Percentiles rank a stretch among this genome's conserved stretches.
Evolutionary conservation across 2,113 vertebrate genomes (phyloP).

Genomic region (Catharus bicknelli): DNA sequence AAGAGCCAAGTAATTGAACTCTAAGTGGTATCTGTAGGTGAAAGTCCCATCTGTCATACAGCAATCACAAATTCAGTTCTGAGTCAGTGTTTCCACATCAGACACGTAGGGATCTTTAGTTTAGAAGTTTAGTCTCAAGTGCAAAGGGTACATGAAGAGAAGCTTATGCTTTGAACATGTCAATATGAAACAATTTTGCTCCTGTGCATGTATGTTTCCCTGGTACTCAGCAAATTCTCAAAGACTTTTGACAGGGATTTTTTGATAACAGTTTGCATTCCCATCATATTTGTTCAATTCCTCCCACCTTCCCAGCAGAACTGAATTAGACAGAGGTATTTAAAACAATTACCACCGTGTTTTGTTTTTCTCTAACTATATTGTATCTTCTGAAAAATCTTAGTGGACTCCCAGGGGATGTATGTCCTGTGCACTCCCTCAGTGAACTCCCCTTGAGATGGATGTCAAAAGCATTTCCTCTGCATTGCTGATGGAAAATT

Average conservation of each 20-base stretch:
- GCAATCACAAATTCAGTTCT: not conserved
- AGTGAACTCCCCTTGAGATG: not conserved
- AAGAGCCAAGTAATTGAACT: not conserved
- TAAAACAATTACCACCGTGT: not conserved
- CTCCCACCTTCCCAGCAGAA: not conserved
- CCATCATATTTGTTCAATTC: not conserved
- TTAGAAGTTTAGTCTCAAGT: not conserved
- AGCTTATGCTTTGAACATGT: not conserved
- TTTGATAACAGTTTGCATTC: conserved; percentile 11
- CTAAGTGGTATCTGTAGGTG: not conserved
- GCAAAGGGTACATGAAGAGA: not conserved
- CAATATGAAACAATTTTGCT: not conserved
- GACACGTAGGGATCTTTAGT: not conserved
- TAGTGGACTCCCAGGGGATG: rapidly evolving
- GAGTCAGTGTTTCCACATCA: not conserved
- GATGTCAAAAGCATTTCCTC: not conserved
- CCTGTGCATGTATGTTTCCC: not conserved
- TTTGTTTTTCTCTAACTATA: not conserved
- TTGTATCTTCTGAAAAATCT: not conserved
- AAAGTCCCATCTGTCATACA: not conserved
- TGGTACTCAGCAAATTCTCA: conserved; percentile 2
- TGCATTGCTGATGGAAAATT: not conserved
- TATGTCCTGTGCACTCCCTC: rapidly evolving
- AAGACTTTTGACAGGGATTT: not conserved
- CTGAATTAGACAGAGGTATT: not conserved